These are phyloP conservation scores for Trematocara variabile DNA, from an alignment of 2,113 vertebrate species.

Conservation along the genomic window DNA sequence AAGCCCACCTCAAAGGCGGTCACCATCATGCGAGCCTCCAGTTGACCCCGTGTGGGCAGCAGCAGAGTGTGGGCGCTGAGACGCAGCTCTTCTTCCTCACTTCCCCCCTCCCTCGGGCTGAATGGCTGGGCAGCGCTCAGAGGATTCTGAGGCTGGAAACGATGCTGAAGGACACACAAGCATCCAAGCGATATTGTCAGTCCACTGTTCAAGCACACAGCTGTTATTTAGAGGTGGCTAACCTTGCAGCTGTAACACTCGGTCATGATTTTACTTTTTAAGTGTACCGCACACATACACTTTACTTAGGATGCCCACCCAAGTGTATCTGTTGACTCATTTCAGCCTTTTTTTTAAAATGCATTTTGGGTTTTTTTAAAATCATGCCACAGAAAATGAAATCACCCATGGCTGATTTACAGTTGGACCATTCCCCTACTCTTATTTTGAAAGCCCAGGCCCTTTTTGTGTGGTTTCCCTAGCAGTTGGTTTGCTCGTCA, in stretches of 20 bases:
- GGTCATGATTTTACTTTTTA: not conserved
- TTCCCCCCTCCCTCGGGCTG: slow-evolving; percentile 80
- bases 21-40: slow-evolving; percentile 96
- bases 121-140: slow-evolving; percentile 89
- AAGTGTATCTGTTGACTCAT: not conserved
- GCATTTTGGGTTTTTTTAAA: rapidly evolving
- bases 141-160: slow-evolving; percentile 96
- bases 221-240: not conserved
- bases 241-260: not conserved
- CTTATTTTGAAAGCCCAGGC: not conserved
- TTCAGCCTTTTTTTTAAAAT: not conserved
- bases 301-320: not conserved
- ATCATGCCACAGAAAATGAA: not conserved
- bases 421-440: not conserved
- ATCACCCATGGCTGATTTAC: not conserved
- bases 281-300: not conserved
- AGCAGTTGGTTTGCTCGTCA: not conserved
- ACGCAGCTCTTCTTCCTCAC: slow-evolving; percentile 90
- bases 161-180: slow-evolving; percentile 76
- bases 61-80: slow-evolving; percentile 93
- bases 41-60: slow-evolving; percentile 88
- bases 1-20: slow-evolving; percentile 91
- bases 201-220: not conserved
- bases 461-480: not conserved
- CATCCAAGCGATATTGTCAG: not conserved